A percentile compares a stretch with the other conserved stretches of the same genome.
These are phyloP conservation scores for Pteropus alecto DNA, from an alignment of 2,113 vertebrate genomes.

Conservation along the genomic window DNA sequence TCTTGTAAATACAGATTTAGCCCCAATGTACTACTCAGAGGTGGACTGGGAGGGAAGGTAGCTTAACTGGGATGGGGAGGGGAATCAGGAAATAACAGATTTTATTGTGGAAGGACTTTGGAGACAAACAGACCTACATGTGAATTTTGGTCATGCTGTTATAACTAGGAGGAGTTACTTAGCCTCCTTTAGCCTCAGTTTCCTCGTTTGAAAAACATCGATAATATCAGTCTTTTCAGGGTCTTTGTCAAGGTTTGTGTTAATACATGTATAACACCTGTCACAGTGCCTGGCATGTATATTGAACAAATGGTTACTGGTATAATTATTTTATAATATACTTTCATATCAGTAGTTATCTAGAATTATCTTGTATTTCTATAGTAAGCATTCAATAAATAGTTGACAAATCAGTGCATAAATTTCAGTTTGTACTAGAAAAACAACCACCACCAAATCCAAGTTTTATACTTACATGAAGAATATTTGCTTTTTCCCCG, in stretches of 20 bases:
- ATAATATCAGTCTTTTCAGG: not conserved
- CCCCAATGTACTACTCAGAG: not conserved
- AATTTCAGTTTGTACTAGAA: slow-evolving; percentile 25
- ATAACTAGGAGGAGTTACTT: not conserved
- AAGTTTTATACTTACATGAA: not conserved
- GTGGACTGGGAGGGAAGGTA: not conserved
- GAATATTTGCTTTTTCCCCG: not conserved
- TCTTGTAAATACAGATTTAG: slow-evolving; percentile 32
- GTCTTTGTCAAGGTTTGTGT: not conserved
- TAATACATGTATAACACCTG: not conserved
- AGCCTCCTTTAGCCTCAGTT: slow-evolving; percentile 9
- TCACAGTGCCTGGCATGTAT: not conserved
- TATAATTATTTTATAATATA: not conserved
- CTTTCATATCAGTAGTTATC: not conserved
- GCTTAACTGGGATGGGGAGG: not conserved
- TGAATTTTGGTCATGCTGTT: not conserved
- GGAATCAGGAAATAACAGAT: not conserved
- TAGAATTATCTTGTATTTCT: not conserved
- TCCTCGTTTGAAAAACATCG: slow-evolving; percentile 27
- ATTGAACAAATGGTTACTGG: not conserved
- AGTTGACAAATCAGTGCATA: not conserved
- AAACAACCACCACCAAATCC: not conserved
- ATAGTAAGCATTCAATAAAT: slow-evolving; percentile 4
- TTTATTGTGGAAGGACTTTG: slow-evolving; percentile 30
- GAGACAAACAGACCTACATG: not conserved